These are phyloP conservation scores for Lerema accius DNA, from an alignment of 1,140 invertebrate genomes.

Conservation along the genomic window DNA sequence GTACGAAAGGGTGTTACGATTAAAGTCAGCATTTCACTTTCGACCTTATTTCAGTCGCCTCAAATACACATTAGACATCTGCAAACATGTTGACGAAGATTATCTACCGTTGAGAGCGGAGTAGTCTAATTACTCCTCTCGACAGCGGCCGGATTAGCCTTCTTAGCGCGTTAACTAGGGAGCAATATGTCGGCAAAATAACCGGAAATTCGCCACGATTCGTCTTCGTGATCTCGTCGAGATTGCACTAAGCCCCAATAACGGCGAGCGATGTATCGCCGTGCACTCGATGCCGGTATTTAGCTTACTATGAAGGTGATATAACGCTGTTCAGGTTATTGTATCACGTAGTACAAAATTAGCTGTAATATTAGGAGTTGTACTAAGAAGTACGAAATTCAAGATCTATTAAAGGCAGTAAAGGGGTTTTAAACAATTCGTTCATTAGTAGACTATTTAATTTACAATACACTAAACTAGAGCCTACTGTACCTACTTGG, in stretches of 20 bases:
- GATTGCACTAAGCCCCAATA: slow-evolving; percentile 35
- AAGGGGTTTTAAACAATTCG: too few relatives aligned
- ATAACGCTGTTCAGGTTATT: slow-evolving; percentile 11
- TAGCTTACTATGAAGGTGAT: slow-evolving; percentile 12
- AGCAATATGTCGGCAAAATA: slow-evolving; percentile 54
- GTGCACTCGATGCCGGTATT: slow-evolving; percentile 1
- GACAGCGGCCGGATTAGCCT: slow-evolving; percentile 46
- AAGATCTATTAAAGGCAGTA: too few relatives aligned
- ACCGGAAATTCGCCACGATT: slow-evolving; percentile 48
- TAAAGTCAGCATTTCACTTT: slow-evolving; percentile 7
- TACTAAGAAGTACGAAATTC: too few relatives aligned
- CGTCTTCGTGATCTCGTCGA: slow-evolving; percentile 41
- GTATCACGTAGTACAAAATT: too few relatives aligned
- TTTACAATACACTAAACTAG: too few relatives aligned
- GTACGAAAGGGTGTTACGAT: neutral
- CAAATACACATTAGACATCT: slow-evolving; percentile 23
- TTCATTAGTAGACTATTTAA: too few relatives aligned
- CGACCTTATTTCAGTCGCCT: slow-evolving; percentile 13
- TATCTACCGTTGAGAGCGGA: slow-evolving; percentile 40
- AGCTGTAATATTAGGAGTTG: too few relatives aligned
- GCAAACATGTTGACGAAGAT: slow-evolving; percentile 45
- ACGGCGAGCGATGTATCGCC: slow-evolving; percentile 30
- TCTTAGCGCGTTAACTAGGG: slow-evolving; percentile 52
- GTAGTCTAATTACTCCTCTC: slow-evolving; percentile 49
- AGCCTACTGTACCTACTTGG: too few relatives aligned